phyloP scores from a whole-genome alignment of 2,888 invertebrate species.

The Myopa testacea region DNA sequence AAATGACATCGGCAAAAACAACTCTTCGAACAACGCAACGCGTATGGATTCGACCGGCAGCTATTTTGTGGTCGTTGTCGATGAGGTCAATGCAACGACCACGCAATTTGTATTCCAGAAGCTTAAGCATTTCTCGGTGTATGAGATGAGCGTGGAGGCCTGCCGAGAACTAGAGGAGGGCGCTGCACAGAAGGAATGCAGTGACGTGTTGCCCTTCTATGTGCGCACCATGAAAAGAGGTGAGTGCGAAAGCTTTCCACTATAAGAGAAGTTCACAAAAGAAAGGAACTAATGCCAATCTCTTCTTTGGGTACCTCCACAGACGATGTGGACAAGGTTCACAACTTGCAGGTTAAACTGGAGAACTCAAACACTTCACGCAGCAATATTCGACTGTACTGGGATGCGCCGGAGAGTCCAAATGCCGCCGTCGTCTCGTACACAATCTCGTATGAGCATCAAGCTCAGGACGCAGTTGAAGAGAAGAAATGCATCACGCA shows the following conservation, averaged over 20 bases:
- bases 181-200: constrained; percentile 69
- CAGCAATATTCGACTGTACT: constrained; percentile 76
- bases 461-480: constrained; percentile 73
- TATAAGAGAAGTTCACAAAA: background rate
- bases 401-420: constrained; percentile 85
- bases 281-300: background rate
- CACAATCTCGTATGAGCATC: constrained; percentile 77
- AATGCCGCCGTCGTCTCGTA: constrained; percentile 92
- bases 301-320: background rate
- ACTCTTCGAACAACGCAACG: constrained; percentile 59
- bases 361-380: constrained; percentile 67
- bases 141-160: constrained; percentile 81
- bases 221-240: constrained; percentile 70
- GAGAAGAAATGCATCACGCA: constrained; percentile 80
- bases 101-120: constrained; percentile 72
- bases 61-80: constrained; percentile 52
- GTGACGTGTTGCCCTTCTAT: constrained; percentile 69
- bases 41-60: constrained; percentile 47
- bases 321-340: constrained; percentile 79
- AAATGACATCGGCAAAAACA: constrained; percentile 33
- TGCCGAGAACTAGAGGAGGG: constrained; percentile 73
- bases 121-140: constrained; percentile 82
- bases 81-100: constrained; percentile 56
- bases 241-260: constrained; percentile 49
- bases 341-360: constrained; percentile 68